Evolutionary conservation across 2,113 vertebrate genomes (phyloP).

Genomic region (Tauraco erythrolophus): DNA sequence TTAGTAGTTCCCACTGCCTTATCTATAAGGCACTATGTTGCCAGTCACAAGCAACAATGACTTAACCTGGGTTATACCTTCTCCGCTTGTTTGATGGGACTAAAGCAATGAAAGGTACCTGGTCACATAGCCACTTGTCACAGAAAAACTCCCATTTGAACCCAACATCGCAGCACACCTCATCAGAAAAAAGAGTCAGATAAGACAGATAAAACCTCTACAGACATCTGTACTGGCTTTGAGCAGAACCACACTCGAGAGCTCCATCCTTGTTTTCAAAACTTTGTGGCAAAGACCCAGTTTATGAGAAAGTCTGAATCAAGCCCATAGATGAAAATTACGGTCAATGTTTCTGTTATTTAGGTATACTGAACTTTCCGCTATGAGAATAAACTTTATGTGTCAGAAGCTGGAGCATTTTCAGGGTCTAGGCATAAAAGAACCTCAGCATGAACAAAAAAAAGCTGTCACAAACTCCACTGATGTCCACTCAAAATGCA

Average conservation of each 20-base stretch:
- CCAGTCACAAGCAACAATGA: not conserved
- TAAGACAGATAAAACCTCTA: not conserved
- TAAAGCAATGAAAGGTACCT: not conserved
- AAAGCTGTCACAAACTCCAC: not conserved
- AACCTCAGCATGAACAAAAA: not conserved
- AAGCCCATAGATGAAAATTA: not conserved
- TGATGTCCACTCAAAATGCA: not conserved
- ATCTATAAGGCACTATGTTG: too few species aligned
- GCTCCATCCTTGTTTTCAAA: not conserved
- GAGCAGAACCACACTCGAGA: not conserved
- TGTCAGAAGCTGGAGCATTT: not conserved
- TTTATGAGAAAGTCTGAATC: not conserved
- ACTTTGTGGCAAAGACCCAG: rapidly evolving
- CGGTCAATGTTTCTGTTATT: not conserved
- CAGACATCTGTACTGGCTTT: not conserved
- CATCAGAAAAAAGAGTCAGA: not conserved
- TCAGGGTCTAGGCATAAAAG: not conserved
- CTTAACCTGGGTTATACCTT: not conserved
- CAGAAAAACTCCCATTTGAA: not conserved
- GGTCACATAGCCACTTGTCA: not conserved
- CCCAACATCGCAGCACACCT: not conserved
- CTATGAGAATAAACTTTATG: not conserved
- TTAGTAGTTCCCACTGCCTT: not conserved
- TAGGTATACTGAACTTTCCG: not conserved
- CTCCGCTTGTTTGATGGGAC: not conserved